Evolutionary conservation across 2,888 invertebrate genomes (phyloP).

Genomic region (Dasysyrphus tricinctus): DNA sequence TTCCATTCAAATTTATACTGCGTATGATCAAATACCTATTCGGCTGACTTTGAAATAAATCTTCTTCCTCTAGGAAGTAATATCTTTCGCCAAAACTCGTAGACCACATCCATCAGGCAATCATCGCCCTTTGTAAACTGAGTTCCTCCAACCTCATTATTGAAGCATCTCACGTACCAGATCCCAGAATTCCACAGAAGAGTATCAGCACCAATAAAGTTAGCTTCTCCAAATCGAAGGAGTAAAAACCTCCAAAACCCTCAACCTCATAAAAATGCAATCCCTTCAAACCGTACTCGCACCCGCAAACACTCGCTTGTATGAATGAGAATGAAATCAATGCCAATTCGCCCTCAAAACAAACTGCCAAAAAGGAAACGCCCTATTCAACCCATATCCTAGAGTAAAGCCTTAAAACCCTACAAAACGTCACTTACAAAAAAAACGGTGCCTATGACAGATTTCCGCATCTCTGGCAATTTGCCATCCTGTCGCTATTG

Average conservation of each 20-base stretch:
- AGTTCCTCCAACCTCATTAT: neutral
- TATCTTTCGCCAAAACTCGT: neutral
- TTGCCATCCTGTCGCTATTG: slow-evolving; percentile 52
- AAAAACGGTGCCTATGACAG: slow-evolving; percentile 43
- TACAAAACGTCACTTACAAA: slow-evolving; percentile 30
- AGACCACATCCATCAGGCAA: neutral
- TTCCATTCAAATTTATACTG: slow-evolving; percentile 8
- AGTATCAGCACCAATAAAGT: neutral
- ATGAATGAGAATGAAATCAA: slow-evolving; percentile 16
- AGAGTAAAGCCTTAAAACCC: slow-evolving; percentile 10
- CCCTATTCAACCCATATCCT: slow-evolving; percentile 34
- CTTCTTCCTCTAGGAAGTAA: neutral
- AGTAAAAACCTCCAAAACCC: neutral
- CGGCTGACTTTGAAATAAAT: neutral
- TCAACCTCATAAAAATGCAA: slow-evolving; percentile 26
- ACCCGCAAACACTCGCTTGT: neutral
- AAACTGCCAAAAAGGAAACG: slow-evolving; percentile 44
- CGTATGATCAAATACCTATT: neutral
- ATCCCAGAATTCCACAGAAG: neutral
- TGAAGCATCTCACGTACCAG: slow-evolving; percentile 4
- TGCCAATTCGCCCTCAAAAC: slow-evolving; percentile 25
- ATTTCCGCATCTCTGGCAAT: slow-evolving; percentile 68
- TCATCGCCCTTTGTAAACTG: neutral
- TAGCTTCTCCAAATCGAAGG: neutral
- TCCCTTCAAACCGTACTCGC: neutral